A percentile compares a stretch with the other conserved stretches of the same genome.
These are phyloP conservation scores for Peromyscus aztecus DNA, from an alignment of 2,797 vertebrate species.

Conservation along the genomic window DNA sequence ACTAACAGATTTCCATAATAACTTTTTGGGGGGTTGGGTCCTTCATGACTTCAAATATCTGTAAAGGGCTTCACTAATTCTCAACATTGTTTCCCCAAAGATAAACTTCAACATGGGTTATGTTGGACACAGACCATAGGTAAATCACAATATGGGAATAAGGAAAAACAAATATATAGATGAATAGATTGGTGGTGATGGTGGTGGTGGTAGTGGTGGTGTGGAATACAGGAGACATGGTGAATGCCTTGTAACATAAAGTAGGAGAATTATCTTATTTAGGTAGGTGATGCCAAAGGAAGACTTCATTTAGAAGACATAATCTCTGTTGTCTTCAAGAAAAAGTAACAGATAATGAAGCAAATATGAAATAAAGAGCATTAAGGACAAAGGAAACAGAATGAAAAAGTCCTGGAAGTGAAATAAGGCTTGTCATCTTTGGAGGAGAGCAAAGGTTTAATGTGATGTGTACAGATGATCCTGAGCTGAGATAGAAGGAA, in stretches of 20 bases:
- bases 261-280: not conserved
- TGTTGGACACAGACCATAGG: too few relatives aligned
- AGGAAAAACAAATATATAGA: not conserved
- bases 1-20: not conserved
- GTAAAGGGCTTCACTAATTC: not conserved
- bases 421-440: not conserved
- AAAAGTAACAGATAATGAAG: not conserved
- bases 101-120: not conserved
- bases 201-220: not conserved
- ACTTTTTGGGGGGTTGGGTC: not conserved
- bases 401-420: not conserved
- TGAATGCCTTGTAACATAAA: not conserved
- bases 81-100: not conserved
- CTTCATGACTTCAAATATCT: not conserved
- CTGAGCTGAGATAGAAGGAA: not conserved
- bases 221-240: not conserved
- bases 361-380: not conserved
- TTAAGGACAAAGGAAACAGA: not conserved
- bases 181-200: not conserved
- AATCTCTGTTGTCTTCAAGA: not conserved
- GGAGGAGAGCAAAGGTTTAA: not conserved
- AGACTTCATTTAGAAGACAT: not conserved
- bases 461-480: not conserved
- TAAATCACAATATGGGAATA: not conserved
- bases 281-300: not conserved